phyloP scores from a whole-genome alignment of 2,888 invertebrate species.

The Heliconius erato region DNA sequence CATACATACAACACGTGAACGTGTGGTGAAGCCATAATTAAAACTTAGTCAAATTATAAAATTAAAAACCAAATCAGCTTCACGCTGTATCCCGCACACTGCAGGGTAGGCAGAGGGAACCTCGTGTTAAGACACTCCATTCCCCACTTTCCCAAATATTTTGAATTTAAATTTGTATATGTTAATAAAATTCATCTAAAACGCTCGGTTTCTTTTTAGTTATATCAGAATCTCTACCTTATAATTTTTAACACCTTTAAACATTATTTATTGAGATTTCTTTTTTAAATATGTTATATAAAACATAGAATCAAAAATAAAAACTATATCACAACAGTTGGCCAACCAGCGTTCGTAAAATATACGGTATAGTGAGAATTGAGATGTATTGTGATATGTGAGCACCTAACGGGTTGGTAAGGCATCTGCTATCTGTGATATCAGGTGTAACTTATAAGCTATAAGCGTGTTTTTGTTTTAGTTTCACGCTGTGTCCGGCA shows the following conservation, averaged over 20 bases:
- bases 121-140: no score
- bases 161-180: no score
- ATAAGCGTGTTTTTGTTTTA: neutral
- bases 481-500: neutral
- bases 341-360: constrained; percentile 4
- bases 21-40: no score
- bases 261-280: neutral
- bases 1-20: no score
- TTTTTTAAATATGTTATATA: neutral
- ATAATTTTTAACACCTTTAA: neutral
- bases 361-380: constrained; percentile 30
- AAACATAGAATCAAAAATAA: constrained; percentile 12
- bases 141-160: no score
- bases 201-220: no score
- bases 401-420: constrained; percentile 41
- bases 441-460: constrained; percentile 6
- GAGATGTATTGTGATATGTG: constrained; percentile 38
- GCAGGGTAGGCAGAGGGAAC: no score
- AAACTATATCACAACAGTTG: constrained; percentile 27
- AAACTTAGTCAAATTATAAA: no score
- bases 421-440: constrained; percentile 33
- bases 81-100: no score
- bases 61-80: no score
- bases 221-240: neutral
- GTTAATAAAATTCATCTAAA: no score